Conservation (phyloP, 2,888 invertebrate species). For the Emmelina monodactyla region DNA sequence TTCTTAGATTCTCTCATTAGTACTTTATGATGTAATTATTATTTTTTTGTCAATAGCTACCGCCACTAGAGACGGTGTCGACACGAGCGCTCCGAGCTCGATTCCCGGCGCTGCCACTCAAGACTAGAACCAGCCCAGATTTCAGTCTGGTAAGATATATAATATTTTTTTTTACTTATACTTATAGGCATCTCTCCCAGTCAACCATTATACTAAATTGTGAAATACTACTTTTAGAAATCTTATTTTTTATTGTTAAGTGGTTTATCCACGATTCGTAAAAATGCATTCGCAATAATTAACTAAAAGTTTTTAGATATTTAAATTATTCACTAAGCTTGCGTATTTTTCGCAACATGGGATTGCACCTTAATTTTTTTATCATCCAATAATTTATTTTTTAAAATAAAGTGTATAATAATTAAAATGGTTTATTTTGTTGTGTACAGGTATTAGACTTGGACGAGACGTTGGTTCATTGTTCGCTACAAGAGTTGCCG, state of each 20-base stretch:
- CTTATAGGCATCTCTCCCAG: too few relatives aligned
- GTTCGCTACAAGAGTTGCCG: constrained; percentile 88
- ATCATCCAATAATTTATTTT: too few relatives aligned
- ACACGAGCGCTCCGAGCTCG: constrained; percentile 49
- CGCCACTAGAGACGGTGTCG: constrained; percentile 50
- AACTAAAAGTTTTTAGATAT: too few relatives aligned
- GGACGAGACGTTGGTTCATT: constrained; percentile 96
- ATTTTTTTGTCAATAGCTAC: constrained; percentile 27
- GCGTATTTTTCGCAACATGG: too few relatives aligned
- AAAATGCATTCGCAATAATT: too few relatives aligned
- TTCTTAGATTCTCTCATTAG: neutral
- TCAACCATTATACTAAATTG: too few relatives aligned
- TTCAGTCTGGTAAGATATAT: constrained; percentile 90
- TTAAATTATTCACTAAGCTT: too few relatives aligned
- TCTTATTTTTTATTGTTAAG: neutral
- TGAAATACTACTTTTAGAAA: neutral
- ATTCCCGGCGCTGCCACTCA: constrained; percentile 87
- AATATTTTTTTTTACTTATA: too few relatives aligned
- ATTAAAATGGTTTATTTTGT: constrained; percentile 1
- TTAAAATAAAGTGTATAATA: too few relatives aligned
- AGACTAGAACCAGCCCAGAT: constrained; percentile 91
- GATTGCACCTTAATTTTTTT: too few relatives aligned
- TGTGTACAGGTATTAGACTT: constrained; percentile 54
- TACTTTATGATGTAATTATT: neutral
- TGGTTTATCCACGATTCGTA: neutral